Evolutionary conservation across 2,888 invertebrate species (phyloP).

Genomic region (Cremastinae sp.): DNA sequence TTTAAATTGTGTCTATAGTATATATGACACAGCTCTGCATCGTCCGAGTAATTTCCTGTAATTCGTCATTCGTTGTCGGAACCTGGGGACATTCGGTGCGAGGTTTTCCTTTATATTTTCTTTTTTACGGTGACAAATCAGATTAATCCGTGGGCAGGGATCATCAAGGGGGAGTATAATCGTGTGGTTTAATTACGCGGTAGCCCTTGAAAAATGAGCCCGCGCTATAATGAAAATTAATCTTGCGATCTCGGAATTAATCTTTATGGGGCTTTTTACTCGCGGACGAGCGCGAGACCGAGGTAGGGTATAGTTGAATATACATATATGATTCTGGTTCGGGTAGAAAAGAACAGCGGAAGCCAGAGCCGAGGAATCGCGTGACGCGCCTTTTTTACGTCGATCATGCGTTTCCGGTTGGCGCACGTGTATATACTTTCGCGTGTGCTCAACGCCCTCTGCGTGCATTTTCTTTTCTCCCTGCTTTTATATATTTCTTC

Average conservation of each 20-base stretch:
- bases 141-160: constrained; percentile 17
- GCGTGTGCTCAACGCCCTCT: constrained; percentile 19
- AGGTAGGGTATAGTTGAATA: neutral
- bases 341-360: constrained; percentile 21
- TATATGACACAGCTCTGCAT: neutral
- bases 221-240: constrained; percentile 13
- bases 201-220: constrained; percentile 3
- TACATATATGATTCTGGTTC: constrained; percentile 17
- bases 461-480: constrained; percentile 2
- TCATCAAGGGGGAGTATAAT: constrained; percentile 10
- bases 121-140: neutral
- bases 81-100: neutral
- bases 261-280: constrained; percentile 4
- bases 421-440: constrained; percentile 21
- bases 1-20: neutral
- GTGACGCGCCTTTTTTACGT: constrained; percentile 39
- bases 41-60: constrained; percentile 3
- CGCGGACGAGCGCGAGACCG: neutral
- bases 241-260: constrained; percentile 1
- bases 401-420: constrained; percentile 44
- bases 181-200: neutral
- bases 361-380: constrained; percentile 4
- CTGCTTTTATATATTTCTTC: neutral
- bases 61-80: constrained; percentile 24
- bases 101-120: neutral